Evolutionary conservation across 1,140 invertebrate species (phyloP), one percentile per base, ranked within the genome.

Genomic region (Atopsyche davidsoni): DNA sequence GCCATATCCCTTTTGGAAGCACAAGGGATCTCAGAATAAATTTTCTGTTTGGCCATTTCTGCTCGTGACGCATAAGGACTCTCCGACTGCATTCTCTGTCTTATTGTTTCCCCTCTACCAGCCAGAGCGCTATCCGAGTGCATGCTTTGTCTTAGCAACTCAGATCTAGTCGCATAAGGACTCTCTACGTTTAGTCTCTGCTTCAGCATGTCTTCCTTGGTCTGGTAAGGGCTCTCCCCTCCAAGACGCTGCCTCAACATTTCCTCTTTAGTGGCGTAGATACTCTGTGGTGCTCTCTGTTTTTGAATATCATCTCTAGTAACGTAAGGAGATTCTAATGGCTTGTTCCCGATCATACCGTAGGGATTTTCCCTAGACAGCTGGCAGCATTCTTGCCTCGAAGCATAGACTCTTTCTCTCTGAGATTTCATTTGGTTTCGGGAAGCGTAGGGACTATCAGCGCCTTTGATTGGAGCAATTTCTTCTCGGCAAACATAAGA

Each of bases 181-280:
- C 39, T 58, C 42, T 62, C 59, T 19, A n/a, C 17, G 4, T 28
- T 42, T 13, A 25, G 23, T 41, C 44, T 35, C 32, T 48, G 32
- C 9, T 42, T 47, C 14, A 51, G 21, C 69, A 74, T 72, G 44
- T 72, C 70, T 58, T 73, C 70, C 59, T 72, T 72, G 41, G 70
- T 72, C n/a, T 63, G 55, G 53, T 75, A 75, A 9, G 69, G 64
- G 53, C 61, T 70, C 56, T 75, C 72, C 34, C 62, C 47, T 11
- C 56, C 59, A 55, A 72, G 63, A 60, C 69, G 64, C 34, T 68
- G 61, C 57, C 64, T 61, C 21, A 72, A 47, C 62, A 72, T 68
- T 51, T 75, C 70, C 50, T 73, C 70, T 61, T 75, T 75, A 46
- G 66, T 72, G 32, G 66, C 63, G 62, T 74, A 74, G 10, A 68